Evolutionary conservation across 2,888 invertebrate species (phyloP).

Genomic region (Uropetala carovei): DNA sequence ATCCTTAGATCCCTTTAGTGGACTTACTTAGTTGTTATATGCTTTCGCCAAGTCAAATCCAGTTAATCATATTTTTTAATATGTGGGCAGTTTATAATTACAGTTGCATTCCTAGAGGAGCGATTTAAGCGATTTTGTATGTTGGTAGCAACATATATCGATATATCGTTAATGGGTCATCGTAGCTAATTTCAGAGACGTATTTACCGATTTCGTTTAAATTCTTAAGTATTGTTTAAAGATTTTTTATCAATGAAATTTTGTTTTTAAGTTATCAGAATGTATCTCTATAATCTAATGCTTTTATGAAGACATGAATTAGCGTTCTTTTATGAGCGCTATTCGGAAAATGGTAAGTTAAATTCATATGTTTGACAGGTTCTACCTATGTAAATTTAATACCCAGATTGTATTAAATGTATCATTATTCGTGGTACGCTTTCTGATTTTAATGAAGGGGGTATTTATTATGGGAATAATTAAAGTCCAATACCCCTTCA

Average conservation of each 20-base stretch:
- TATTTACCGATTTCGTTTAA: not conserved
- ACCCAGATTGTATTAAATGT: not conserved
- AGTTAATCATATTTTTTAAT: no score
- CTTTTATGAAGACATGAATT: not conserved
- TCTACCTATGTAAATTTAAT: not conserved
- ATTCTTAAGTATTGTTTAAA: not conserved
- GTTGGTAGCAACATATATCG: not conserved
- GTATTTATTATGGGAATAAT: not conserved
- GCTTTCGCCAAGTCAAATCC: no score
- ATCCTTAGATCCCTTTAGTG: no score
- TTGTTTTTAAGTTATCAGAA: not conserved
- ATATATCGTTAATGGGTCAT: slow-evolving; percentile 14
- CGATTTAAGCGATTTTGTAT: not conserved
- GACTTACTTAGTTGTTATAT: no score
- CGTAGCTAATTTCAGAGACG: not conserved
- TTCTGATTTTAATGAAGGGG: not conserved
- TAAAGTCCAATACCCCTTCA: not conserved
- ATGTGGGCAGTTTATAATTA: no score
- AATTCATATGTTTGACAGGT: not conserved
- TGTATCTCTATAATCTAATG: not conserved
- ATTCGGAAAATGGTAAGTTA: not conserved
- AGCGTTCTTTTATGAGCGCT: slow-evolving; percentile 3
- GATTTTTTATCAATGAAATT: not conserved
- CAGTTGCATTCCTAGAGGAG: no score
- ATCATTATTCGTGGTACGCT: not conserved